Conservation (phyloP, 2,888 invertebrate species). For the Cerceris ruficornis region DNA sequence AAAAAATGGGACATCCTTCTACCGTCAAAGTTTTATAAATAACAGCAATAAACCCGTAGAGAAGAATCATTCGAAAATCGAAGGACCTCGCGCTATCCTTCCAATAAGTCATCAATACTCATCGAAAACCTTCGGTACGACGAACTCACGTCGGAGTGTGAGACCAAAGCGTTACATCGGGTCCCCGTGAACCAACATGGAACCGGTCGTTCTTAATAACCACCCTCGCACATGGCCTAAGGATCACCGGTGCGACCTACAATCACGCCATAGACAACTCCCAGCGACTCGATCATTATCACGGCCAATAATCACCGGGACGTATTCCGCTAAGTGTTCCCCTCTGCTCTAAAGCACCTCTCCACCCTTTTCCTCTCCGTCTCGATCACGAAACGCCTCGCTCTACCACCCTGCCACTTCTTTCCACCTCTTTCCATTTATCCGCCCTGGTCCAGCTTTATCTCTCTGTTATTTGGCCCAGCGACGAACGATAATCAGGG, state of each 20-base stretch:
- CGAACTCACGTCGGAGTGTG: not conserved
- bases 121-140: not conserved
- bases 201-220: conserved; percentile 79
- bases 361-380: conserved; percentile 8
- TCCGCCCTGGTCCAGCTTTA: conserved; percentile 48
- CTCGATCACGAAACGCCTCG: not conserved
- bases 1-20: too few relatives aligned
- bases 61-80: too few relatives aligned
- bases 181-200: conserved; percentile 65
- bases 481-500: conserved; percentile 66
- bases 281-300: conserved; percentile 80
- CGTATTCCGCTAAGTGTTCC: conserved; percentile 79
- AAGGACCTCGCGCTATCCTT: not conserved
- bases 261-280: conserved; percentile 80
- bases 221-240: conserved; percentile 79
- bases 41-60: too few relatives aligned
- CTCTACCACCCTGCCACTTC: conserved; percentile 19
- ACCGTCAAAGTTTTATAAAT: too few relatives aligned
- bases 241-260: conserved; percentile 75
- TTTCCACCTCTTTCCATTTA: conserved; percentile 32
- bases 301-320: conserved; percentile 80
- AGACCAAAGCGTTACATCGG: conserved; percentile 8
- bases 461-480: conserved; percentile 63
- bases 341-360: conserved; percentile 55
- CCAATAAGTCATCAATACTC: not conserved